Conservation (phyloP, 2,797 vertebrate genomes). For the Sphenopsis melanotis region DNA sequence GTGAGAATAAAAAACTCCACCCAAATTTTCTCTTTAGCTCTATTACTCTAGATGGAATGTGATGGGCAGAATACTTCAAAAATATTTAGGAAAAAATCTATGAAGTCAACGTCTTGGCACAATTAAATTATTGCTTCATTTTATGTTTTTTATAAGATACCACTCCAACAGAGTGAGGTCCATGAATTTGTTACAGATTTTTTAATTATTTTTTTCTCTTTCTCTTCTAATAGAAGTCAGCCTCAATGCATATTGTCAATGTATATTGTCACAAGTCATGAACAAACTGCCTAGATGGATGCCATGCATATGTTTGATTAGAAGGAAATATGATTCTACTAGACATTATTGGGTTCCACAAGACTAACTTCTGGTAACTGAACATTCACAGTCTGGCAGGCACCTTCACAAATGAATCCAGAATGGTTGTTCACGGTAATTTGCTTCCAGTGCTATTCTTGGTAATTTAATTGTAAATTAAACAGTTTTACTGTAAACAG, state of each 20-base stretch:
- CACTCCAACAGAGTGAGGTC: background rate
- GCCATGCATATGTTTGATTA: slow-evolving; percentile 56
- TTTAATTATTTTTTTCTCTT: background rate
- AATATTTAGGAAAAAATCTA: background rate
- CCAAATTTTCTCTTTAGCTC: background rate
- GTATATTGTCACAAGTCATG: slow-evolving; percentile 12
- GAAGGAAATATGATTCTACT: slow-evolving; percentile 34
- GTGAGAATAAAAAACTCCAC: background rate
- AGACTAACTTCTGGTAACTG: slow-evolving; percentile 50
- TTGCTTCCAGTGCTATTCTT: slow-evolving; percentile 58
- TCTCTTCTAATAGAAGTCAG: background rate
- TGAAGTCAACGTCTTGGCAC: background rate
- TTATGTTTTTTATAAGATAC: background rate
- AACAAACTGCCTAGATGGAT: slow-evolving; percentile 43
- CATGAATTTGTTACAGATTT: background rate
- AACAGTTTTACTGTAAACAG: slow-evolving; percentile 47
- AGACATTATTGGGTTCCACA: slow-evolving; percentile 32
- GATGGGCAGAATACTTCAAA: background rate
- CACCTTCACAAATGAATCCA: slow-evolving; percentile 62
- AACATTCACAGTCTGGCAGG: slow-evolving; percentile 43
- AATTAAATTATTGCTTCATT: background rate
- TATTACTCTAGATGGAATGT: background rate
- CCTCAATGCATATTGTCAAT: slow-evolving; percentile 11
- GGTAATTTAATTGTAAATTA: slow-evolving; percentile 71
- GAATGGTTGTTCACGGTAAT: slow-evolving; percentile 52